phyloP scores from a whole-genome alignment of 2,797 vertebrate species.

The Crax fasciolata region DNA sequence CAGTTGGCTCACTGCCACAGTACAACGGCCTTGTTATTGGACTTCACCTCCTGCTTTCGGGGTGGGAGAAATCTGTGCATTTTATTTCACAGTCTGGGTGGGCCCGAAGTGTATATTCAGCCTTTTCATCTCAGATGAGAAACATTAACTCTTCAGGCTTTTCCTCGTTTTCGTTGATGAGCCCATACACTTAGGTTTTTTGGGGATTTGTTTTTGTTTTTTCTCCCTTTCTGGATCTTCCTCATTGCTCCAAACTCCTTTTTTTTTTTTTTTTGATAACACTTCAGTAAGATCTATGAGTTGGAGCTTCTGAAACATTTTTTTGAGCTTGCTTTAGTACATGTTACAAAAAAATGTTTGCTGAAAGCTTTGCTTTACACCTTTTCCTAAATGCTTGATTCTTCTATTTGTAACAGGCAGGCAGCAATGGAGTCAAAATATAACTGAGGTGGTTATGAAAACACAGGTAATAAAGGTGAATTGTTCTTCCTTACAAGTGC shows the following conservation, averaged over 20 bases:
- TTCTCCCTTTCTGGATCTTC: neutral
- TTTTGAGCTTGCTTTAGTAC: neutral
- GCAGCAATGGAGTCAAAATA: conserved; percentile 28
- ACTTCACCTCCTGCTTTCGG: neutral
- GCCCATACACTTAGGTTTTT: neutral
- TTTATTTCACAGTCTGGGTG: conserved; percentile 22
- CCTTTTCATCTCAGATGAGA: neutral
- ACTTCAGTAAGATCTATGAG: neutral
- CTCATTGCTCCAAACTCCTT: neutral
- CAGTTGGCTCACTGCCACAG: neutral
- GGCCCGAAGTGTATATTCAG: neutral
- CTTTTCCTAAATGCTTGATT: neutral
- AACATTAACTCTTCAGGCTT: neutral
- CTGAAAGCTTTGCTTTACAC: neutral
- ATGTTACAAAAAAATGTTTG: neutral
- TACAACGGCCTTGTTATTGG: conserved; percentile 7
- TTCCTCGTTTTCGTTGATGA: neutral
- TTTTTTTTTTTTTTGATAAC: neutral
- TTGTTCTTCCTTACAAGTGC: conserved; percentile 49
- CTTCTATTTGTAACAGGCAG: conserved; percentile 7
- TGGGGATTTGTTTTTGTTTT: neutral
- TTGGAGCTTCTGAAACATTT: neutral
- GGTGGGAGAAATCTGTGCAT: conserved; percentile 6
- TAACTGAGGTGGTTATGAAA: conserved; percentile 43
- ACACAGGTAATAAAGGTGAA: neutral